Evolutionary conservation across 2,113 vertebrate genomes (phyloP).

Genomic region (Lycocorax pyrrhopterus): DNA sequence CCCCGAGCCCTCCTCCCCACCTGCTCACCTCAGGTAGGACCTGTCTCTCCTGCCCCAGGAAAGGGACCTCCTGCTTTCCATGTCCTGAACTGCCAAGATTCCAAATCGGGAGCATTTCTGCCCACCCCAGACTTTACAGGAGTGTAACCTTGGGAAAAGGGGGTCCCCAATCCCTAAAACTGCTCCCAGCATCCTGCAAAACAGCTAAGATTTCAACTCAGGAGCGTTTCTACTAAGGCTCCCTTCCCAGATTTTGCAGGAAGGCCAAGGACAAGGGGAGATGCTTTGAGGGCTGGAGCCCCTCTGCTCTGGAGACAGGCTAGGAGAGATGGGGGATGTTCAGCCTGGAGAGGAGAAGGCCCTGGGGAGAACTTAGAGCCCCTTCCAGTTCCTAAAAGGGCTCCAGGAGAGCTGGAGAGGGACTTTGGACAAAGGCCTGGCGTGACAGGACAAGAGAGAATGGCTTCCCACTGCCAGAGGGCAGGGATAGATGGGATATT

Average conservation of each 20-base stretch:
- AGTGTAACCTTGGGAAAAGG: accelerated
- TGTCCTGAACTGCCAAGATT: not conserved
- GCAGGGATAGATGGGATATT: not conserved
- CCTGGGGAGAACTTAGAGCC: not conserved
- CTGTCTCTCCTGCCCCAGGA: not conserved
- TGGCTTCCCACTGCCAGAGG: not conserved
- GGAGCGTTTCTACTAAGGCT: accelerated
- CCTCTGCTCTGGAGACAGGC: not conserved
- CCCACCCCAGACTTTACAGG: not conserved
- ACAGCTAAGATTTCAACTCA: not conserved
- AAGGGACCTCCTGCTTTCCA: too few species aligned
- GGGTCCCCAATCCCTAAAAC: accelerated
- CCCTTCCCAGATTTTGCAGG: not conserved
- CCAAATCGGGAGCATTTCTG: not conserved
- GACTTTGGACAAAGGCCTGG: not conserved
- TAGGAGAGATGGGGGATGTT: not conserved
- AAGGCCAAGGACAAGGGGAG: not conserved
- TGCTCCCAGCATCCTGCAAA: not conserved
- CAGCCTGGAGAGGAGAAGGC: not conserved
- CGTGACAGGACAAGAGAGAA: not conserved
- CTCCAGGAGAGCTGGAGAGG: not conserved
- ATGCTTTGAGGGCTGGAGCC: not conserved
- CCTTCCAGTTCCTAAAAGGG: not conserved
- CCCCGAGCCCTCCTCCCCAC: accelerated
- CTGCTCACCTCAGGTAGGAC: not conserved